phyloP scores from a whole-genome alignment of 2,888 invertebrate genomes.

The Melanotus villosus region DNA sequence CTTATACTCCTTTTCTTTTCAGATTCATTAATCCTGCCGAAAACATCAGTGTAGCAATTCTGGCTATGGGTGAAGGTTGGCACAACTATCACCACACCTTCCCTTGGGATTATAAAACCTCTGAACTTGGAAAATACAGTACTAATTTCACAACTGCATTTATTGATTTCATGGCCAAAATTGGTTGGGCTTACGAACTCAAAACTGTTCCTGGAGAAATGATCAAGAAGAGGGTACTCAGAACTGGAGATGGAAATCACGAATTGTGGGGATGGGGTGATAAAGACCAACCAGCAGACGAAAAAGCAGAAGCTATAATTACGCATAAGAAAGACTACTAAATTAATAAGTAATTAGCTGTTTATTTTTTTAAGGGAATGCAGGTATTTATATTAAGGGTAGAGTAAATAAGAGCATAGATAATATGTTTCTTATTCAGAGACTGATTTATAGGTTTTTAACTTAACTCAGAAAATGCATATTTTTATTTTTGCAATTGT shows the following conservation, averaged over 20 bases:
- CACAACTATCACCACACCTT: no score
- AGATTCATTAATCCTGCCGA: conserved; percentile 81
- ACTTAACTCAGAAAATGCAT: neutral
- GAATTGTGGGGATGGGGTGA: conserved; percentile 88
- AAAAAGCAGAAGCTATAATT: conserved; percentile 61
- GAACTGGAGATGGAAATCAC: conserved; percentile 84
- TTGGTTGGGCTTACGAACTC: conserved; percentile 91
- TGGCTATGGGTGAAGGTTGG: conserved; percentile 85
- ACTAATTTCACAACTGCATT: conserved; percentile 83
- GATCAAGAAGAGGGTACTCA: conserved; percentile 77
- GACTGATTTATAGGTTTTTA: conserved; percentile 17
- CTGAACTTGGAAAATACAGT: conserved; percentile 81
- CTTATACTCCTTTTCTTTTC: conserved; percentile 27
- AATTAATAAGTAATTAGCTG: neutral
- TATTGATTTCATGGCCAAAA: conserved; percentile 84
- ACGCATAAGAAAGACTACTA: conserved; percentile 56
- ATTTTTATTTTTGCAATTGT: neutral
- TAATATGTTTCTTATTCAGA: conserved; percentile 7
- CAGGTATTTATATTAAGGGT: neutral
- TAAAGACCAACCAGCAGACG: conserved; percentile 72
- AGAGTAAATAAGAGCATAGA: neutral
- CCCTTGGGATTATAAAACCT: conserved; percentile 89
- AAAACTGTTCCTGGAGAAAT: conserved; percentile 83
- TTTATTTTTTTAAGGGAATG: conserved; percentile 1
- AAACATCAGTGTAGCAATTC: conserved; percentile 77